phyloP scores from a whole-genome alignment of 2,888 invertebrate species.

The Lasioglossum villosulum region DNA sequence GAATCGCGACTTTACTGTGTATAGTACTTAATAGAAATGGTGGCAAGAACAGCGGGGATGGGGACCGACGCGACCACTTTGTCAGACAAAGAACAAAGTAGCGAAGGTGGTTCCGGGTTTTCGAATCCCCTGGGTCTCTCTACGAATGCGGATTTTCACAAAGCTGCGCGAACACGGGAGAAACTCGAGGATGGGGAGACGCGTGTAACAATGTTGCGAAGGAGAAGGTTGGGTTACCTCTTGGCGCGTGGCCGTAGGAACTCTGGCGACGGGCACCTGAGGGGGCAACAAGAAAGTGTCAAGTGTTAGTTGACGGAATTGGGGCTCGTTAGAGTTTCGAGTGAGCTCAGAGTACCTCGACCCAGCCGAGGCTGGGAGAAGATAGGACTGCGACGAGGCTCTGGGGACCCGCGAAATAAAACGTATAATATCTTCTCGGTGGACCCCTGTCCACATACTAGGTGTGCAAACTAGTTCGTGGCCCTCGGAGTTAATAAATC shows the following conservation, averaged over 20 bases:
- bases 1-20: too few relatives aligned
- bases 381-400: constrained; percentile 23
- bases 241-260: constrained; percentile 90
- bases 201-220: constrained; percentile 43
- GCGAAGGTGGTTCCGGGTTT: not conserved
- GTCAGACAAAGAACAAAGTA: not conserved
- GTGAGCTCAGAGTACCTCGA: constrained; percentile 50
- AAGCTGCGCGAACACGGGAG: constrained; percentile 37
- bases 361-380: constrained; percentile 11
- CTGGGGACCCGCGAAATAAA: constrained; percentile 31
- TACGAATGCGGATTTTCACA: constrained; percentile 19
- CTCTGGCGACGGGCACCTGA: constrained; percentile 87
- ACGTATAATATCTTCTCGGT: not conserved
- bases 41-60: not conserved
- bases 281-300: constrained; percentile 74
- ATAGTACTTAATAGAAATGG: not conserved
- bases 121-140: constrained; percentile 4
- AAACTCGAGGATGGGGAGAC: constrained; percentile 10
- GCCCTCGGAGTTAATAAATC: not conserved
- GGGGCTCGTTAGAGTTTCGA: constrained; percentile 64
- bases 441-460: not conserved
- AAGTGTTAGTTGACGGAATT: constrained; percentile 69
- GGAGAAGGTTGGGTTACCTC: constrained; percentile 87
- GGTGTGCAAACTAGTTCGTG: not conserved
- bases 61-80: constrained; percentile 7